A percentile compares a stretch with the other conserved stretches of the same genome.
These are phyloP conservation scores for Syncerus caffer DNA, from an alignment of 2,797 vertebrate species.

Conservation along the genomic window DNA sequence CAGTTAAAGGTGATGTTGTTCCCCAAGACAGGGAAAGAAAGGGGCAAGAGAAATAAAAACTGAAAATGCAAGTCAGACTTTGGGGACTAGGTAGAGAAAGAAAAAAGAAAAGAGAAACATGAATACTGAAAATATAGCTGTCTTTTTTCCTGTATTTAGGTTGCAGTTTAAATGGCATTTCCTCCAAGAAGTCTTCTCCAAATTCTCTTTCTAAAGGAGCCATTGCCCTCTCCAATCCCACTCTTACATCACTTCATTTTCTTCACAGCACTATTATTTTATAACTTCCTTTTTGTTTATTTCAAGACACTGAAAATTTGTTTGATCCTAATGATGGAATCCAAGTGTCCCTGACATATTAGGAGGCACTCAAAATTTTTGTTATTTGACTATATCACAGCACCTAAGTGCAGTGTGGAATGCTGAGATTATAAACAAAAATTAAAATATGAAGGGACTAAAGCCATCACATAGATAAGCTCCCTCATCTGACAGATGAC, in stretches of 20 bases:
- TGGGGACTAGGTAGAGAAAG: background rate
- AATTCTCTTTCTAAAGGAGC: background rate
- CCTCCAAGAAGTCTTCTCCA: background rate
- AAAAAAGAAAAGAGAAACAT: background rate
- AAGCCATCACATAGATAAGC: background rate
- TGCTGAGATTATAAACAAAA: background rate
- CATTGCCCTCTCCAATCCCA: background rate
- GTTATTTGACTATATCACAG: background rate
- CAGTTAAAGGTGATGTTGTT: background rate
- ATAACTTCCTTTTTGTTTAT: background rate
- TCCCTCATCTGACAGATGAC: background rate
- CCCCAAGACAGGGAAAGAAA: background rate
- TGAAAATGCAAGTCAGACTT: background rate
- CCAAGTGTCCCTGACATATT: background rate
- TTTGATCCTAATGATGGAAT: background rate
- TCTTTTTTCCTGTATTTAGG: background rate
- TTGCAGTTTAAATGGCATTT: background rate
- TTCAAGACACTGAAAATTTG: background rate
- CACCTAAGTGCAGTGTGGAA: background rate
- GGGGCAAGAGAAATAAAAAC: background rate
- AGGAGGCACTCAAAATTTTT: background rate
- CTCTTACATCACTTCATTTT: background rate
- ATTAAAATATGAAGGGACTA: background rate
- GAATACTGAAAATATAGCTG: background rate
- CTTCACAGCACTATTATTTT: background rate